phyloP scores from a whole-genome alignment of 2,113 vertebrate species.

The Megalops atlanticus region DNA sequence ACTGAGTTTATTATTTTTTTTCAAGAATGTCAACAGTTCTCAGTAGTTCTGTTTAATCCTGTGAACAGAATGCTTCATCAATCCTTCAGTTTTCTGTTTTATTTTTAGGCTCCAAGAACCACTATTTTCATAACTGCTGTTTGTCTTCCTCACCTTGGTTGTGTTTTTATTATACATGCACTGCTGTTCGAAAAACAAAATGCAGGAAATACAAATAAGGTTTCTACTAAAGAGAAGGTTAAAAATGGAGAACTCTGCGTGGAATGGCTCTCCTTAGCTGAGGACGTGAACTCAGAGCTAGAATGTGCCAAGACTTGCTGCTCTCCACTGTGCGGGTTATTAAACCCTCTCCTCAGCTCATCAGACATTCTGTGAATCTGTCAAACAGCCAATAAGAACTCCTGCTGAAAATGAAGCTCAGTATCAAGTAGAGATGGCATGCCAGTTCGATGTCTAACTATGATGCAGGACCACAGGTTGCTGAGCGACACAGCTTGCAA shows the following conservation, averaged over 20 bases:
- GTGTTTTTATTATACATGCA: not conserved
- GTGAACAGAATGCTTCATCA: not conserved
- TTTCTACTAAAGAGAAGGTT: not conserved
- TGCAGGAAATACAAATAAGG: not conserved
- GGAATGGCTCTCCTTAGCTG: not conserved
- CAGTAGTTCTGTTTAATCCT: not conserved
- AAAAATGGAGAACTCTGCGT: not conserved
- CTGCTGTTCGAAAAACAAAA: not conserved
- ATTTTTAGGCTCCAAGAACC: not conserved
- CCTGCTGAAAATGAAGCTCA: not conserved
- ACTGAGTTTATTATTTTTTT: not conserved
- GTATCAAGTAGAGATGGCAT: too few species aligned
- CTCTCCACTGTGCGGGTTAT: constrained; percentile 1
- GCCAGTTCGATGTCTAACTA: not conserved
- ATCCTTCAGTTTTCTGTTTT: not conserved
- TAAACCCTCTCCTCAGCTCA: not conserved
- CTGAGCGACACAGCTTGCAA: not conserved
- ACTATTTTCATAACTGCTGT: not conserved
- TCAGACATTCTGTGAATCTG: not conserved
- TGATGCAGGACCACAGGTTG: not conserved
- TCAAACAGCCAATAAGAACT: not conserved
- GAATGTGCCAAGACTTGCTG: not conserved
- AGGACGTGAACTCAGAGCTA: not conserved
- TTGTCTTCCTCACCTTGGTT: not conserved
- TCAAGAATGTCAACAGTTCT: not conserved